Conservation (phyloP, 1,140 invertebrate species). For the Saccostrea cuccullata region DNA sequence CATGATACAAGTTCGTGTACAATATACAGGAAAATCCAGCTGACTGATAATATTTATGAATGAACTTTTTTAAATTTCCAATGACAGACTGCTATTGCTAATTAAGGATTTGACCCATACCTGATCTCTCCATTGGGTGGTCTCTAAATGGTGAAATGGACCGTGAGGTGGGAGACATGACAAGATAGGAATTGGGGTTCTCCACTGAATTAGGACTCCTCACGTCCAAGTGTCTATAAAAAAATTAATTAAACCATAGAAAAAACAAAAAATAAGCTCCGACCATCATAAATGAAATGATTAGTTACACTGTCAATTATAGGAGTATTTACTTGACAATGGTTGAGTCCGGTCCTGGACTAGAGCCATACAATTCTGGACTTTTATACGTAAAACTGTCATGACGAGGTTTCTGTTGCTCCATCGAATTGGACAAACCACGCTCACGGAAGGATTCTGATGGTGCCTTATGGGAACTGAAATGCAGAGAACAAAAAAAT, state of each 20-base stretch:
- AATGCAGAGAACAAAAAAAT: not conserved
- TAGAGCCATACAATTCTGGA: slow-evolving; percentile 29
- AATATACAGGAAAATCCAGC: no score
- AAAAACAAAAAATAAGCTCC: not conserved
- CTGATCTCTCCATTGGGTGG: slow-evolving; percentile 41
- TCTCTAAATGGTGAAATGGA: slow-evolving; percentile 44
- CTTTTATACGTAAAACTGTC: not conserved
- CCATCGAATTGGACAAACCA: not conserved
- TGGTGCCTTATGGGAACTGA: not conserved
- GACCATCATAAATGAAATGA: no score
- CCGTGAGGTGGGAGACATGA: slow-evolving; percentile 57
- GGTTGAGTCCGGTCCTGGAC: slow-evolving; percentile 17
- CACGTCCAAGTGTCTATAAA: not conserved
- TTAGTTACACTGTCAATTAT: not conserved
- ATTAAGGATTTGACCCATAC: not conserved
- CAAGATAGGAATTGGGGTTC: slow-evolving; percentile 46
- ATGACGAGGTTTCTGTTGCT: not conserved
- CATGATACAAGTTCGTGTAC: no score
- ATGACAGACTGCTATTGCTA: no score
- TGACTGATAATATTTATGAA: no score
- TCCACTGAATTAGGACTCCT: not conserved
- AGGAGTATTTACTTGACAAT: not conserved
- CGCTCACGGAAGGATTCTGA: slow-evolving; percentile 1
- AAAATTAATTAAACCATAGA: not conserved
- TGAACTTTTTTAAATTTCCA: no score